Conservation (phyloP, 2,888 invertebrate genomes). For the Baccha elongata region DNA sequence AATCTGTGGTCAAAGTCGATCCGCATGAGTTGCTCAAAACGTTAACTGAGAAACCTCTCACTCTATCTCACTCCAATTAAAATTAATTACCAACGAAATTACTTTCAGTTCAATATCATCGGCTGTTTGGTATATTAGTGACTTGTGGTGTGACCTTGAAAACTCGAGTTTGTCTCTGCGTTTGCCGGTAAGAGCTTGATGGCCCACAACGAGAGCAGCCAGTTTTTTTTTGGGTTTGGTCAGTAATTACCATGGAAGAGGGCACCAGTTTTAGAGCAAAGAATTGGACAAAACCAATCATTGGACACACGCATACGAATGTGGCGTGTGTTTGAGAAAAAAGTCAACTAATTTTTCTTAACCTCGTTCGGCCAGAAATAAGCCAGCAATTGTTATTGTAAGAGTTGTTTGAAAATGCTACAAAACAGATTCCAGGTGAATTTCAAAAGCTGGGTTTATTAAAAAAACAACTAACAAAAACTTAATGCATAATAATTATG, state of each 20-base stretch:
- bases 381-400: constrained; percentile 18
- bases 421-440: constrained; percentile 1
- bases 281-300: neutral
- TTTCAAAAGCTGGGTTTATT: neutral
- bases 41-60: constrained; percentile 48
- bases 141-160: constrained; percentile 52
- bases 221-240: constrained; percentile 25
- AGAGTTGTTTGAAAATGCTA: constrained; percentile 48
- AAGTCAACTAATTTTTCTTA: constrained; percentile 29
- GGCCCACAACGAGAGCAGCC: constrained; percentile 13
- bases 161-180: constrained; percentile 9
- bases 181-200: constrained; percentile 23
- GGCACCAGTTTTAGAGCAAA: constrained; percentile 29
- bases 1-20: constrained; percentile 54
- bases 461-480: too few relatives aligned
- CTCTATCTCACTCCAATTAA: constrained; percentile 44
- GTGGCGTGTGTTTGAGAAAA: constrained; percentile 33
- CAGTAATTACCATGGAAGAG: neutral
- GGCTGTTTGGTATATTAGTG: neutral
- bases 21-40: constrained; percentile 46
- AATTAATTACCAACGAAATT: constrained; percentile 59
- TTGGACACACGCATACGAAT: constrained; percentile 43
- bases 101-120: constrained; percentile 51
- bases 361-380: constrained; percentile 46
- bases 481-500: too few relatives aligned